Evolutionary conservation across 2,888 invertebrate species (phyloP), one percentile per base, ranked within the genome.

Genomic region (Synergus itoensis): DNA sequence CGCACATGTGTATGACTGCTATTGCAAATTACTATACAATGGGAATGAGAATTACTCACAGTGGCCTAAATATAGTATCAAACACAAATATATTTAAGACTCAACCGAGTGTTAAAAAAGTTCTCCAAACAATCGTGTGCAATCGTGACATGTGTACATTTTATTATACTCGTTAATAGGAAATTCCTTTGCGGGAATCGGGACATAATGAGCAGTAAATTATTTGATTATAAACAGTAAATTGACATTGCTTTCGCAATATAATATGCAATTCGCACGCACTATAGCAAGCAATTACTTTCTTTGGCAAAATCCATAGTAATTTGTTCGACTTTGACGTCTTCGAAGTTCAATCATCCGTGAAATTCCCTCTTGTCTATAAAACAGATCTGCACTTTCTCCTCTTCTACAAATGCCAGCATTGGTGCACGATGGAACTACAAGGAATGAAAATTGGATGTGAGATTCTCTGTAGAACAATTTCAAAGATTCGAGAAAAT

Each of bases 321-420:
- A 45, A 82, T 80, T 83, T 84, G 77, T 81, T 86, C 67, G 73
- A 75, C 76, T 83, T 79, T 60, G 76, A 79, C 64, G 73, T 75
- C 76, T 83, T 78, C 57, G 69, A 79, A 60, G 57, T 45, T 76
- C 83, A 79, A 81, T 80, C 79, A 79, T 40, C 82, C 81, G 76
- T 83, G 82, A 85, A 84, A 83, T 83, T 82, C 57, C 40, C 77
- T 78, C 80, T 73, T 78, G 63, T 65, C 53, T 64, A 75, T 78
- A 80, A 80, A 79, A 83, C 80, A 79, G 81, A 82, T 81, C 78
- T 65, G 48, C 60, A 81, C 85, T 85, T 86, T 85, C 85, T 83
- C 84, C 77, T 43, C 60, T 28, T 28, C 28, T 28, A 18, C 65
- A 67, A 41, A 67, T 43, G 41, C 65, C 41, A 67, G 43, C 43